Base-by-base conservation (phyloP, 2,113 vertebrate genomes). In the Malurus cyaneus region DNA sequence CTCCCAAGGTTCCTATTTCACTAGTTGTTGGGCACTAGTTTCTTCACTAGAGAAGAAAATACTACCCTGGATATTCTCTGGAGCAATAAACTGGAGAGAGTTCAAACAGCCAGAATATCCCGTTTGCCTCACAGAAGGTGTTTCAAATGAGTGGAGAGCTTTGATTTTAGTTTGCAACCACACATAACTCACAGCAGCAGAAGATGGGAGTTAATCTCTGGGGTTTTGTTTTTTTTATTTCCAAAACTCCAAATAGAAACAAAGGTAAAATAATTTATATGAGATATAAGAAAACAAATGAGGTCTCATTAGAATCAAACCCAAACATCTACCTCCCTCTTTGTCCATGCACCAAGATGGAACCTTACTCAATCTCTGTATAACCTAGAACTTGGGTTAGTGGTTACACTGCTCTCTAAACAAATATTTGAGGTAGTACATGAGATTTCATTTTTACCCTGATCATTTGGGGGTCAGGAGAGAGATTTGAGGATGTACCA, bases 341-440 rank as follows among this genome's bases (percentile, higher is more conserved):
- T 85, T 46, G 18, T 47, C 19, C 12, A 24, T 52, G 11, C 8
- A 31, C 23, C 49, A 83, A 67, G 20, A 5, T n/a, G 17, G 24
- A 76, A 8, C 15, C 5, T 83, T 6, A 36, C 23, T 91, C n/a
- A 61, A 7, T 53, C 11, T 5, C 15, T 28, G 4, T 20, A 6
- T 29, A 9, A 3, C 4, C 4, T 14, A 42, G 7, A 80, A 80
- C 5, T 13, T 13, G 12, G 1, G 1, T 39, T 76, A 5, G 18
- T 67, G 5, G 3, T 31, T 32, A 24, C 14, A 11, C 2, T 29
- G 7, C 8, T 19, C 5, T 84, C 25, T 81, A 46, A 84, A 47
- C 3, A 39, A 71, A 39, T 88, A 5, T 39, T 76, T 32, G 9
- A 76, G 32, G 3, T 17, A 67, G 25, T 42, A 46, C 21, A 41